Base-by-base conservation (phyloP, 1,140 invertebrate genomes). In the Drosophila auraria region DNA sequence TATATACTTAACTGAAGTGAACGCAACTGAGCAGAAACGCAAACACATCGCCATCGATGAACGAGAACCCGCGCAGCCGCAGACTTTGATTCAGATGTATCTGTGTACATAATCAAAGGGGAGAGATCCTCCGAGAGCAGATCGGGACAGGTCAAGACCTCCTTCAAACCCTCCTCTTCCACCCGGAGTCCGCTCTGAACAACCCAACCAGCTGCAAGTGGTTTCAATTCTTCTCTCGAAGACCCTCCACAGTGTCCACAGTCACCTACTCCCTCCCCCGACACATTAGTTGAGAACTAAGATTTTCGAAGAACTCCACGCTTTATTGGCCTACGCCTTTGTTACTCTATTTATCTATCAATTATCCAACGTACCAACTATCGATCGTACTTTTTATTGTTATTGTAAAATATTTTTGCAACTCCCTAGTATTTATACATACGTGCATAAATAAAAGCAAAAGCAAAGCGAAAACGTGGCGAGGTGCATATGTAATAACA, bases 341-440 rank as follows among this genome's bases (percentile, higher is more conserved):
- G 79, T 82, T 82, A 66, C 50, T 50, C 45, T 49, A 30, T 58
- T 73, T 63, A 82, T 47, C 33, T 53, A 45, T 63, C 66, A 60
- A 83, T 75, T 82, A 79, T 51, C 60, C 64, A 83, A 70, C 58
- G 47, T 78, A 78, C 50, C 51, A 72, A 79, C 68, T 66, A 70
- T 78, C 53, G 65, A 79, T 81, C 62, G 73, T 65, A 62, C 70
- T 83, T 71, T 83, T 63, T 40, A 79, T 83, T 83, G 70, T 83
- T 83, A 79, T 63, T 83, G 65, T 83, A 71, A 79, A 65, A 79
- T 83, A 82, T 78, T 71, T 83, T 79, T 83, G 57, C 72, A 72
- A 71, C 64, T 83, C 69, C 61, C 63, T 71, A 83, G 47, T 83
- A 83, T 42, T 66, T 79, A 79, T 63, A 68, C 59, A 79, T 63